Evolutionary conservation across 2,113 vertebrate genomes (phyloP).

Genomic region (Apodemus sylvaticus): DNA sequence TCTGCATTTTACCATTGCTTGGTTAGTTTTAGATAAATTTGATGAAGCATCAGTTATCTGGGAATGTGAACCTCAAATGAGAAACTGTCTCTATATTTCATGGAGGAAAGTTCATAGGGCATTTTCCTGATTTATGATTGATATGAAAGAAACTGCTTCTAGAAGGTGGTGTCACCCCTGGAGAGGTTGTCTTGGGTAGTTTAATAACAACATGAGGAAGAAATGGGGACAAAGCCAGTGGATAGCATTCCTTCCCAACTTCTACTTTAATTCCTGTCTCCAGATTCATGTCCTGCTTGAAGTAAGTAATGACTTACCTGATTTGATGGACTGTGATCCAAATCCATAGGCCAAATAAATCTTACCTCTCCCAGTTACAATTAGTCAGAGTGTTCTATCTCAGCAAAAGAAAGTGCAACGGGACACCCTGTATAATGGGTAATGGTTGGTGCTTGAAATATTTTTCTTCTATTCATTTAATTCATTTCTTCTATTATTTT

Average conservation of each 20-base stretch:
- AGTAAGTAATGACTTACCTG: background rate
- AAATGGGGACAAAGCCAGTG: background rate
- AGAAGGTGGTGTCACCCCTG: accelerated
- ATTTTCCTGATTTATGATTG: background rate
- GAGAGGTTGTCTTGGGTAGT: background rate
- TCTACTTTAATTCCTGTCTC: background rate
- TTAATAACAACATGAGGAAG: background rate
- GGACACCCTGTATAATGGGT: background rate
- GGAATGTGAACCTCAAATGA: background rate
- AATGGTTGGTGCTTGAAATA: background rate
- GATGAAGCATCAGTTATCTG: background rate
- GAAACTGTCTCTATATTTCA: background rate
- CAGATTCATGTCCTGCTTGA: background rate
- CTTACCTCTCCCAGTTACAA: background rate
- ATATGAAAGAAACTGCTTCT: background rate
- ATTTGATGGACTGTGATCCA: background rate
- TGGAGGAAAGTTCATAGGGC: background rate
- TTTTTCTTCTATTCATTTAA: background rate
- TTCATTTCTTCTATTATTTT: no score
- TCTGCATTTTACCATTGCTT: constrained; percentile 3
- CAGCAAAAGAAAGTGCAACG: background rate
- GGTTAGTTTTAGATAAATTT: background rate
- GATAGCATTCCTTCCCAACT: background rate
- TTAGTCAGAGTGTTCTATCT: background rate
- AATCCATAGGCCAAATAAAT: background rate